These are phyloP conservation scores for Coremacera marginata DNA, from an alignment of 2,888 invertebrate genomes.

Conservation along the genomic window DNA sequence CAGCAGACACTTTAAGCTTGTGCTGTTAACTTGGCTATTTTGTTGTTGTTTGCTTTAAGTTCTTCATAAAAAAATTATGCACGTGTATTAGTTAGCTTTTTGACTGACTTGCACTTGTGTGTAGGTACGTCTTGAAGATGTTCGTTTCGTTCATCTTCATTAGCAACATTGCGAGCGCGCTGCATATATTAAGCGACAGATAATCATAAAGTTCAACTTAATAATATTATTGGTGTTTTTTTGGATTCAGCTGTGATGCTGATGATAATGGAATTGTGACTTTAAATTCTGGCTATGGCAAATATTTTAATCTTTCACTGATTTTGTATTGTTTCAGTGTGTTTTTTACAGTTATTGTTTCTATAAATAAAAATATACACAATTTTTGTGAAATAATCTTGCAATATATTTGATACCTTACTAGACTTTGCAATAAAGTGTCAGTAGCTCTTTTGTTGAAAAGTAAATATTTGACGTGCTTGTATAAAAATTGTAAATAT, in stretches of 20 bases:
- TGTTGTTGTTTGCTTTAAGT: background rate
- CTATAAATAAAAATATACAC: background rate
- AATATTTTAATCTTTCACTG: background rate
- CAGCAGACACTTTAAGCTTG: background rate
- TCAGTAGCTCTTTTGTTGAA: background rate
- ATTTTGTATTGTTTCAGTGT: background rate
- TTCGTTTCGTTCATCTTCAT: conserved; percentile 1
- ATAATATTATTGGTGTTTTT: background rate
- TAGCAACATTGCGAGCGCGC: background rate
- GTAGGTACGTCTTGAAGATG: conserved; percentile 4
- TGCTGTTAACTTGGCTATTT: background rate
- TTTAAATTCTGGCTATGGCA: background rate
- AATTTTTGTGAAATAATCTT: too few species aligned
- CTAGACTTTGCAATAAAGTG: background rate
- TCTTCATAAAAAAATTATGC: background rate
- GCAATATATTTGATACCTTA: too few species aligned
- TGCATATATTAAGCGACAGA: background rate
- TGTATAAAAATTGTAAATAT: too few species aligned
- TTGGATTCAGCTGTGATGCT: background rate
- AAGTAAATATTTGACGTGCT: too few species aligned
- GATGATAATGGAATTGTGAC: background rate
- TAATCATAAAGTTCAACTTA: conserved; percentile 1
- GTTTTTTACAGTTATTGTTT: background rate
- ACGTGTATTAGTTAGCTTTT: background rate
- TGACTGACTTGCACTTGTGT: conserved; percentile 1